Base-by-base conservation (phyloP, 2,888 invertebrate species). In the Zhuqinia jingwanae region DNA sequence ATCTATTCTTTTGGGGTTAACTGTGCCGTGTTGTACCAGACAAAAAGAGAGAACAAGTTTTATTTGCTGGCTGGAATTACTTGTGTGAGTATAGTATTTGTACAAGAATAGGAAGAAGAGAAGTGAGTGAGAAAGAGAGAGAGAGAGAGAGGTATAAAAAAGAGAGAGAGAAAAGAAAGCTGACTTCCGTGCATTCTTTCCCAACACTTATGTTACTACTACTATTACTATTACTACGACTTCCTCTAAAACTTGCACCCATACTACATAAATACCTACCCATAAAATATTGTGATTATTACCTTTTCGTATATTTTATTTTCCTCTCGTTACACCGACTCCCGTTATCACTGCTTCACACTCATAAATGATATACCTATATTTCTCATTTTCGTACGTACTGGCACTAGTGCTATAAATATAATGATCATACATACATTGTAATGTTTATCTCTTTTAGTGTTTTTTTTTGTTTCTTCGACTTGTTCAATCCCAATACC, bases 201-300 rank as follows among this genome's bases (percentile, higher is more conserved):
- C 58, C 78, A 85, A 78, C 85, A 50, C 73, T 50, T 73, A 47
- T 25, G n/a, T n/a, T n/a, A n/a, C n/a, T n/a, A n/a, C n/a, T n/a
- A n/a, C n/a, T n/a, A n/a, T n/a, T n/a, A n/a, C n/a, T n/a, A n/a
- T n/a, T n/a, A n/a, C n/a, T n/a, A n/a, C n/a, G 70, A 45, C 70
- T 84, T 77, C 56, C 42, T n/a, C n/a, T n/a, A n/a, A n/a, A n/a
- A n/a, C n/a, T n/a, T n/a, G n/a, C n/a, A n/a, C n/a, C n/a, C 36
- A 36, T 36, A 36, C 36, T 36, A 6, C 36, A 6, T 36, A 76
- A 65, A 68, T 27, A 68, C 15, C 75, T 60, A 47, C 25, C 42
- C 82, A 85, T 78, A 70, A 78, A 85, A 78, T 78, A 78, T 58
- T 58, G 77, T 78, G 78, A 85, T 85, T 85, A 78, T 68, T 75